phyloP scores from a whole-genome alignment of 2,797 vertebrate genomes.

The Myiothlypis coronata region DNA sequence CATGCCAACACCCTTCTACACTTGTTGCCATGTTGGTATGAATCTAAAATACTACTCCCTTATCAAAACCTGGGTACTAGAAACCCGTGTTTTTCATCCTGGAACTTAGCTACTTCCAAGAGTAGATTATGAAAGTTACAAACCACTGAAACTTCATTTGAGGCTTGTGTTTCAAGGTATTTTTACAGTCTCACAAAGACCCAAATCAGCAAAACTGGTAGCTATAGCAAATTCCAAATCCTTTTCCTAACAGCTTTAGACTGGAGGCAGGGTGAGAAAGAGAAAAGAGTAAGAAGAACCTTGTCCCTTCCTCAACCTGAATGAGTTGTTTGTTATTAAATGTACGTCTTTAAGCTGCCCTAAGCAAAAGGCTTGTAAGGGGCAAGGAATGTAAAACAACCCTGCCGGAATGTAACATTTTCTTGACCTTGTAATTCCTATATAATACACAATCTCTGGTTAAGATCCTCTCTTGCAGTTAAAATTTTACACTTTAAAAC shows the following conservation, averaged over 20 bases:
- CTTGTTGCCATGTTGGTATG: not conserved
- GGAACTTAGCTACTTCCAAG: not conserved
- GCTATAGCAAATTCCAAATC: not conserved
- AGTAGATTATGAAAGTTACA: not conserved
- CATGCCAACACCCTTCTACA: not conserved
- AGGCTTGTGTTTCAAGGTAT: not conserved
- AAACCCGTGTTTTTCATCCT: not conserved
- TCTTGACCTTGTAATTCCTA: conserved; percentile 59
- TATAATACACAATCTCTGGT: conserved; percentile 21
- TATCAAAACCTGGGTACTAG: not conserved
- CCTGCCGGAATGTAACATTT: conserved; percentile 69
- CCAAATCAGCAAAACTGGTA: not conserved
- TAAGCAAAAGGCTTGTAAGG: conserved; percentile 61
- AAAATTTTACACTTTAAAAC: conserved; percentile 15
- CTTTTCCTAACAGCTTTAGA: not conserved
- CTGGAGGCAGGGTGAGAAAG: not conserved
- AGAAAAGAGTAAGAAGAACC: not conserved
- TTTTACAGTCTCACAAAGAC: not conserved
- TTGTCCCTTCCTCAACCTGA: conserved; percentile 39
- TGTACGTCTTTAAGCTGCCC: conserved; percentile 60
- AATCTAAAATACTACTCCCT: not conserved
- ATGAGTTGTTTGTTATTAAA: conserved; percentile 58
- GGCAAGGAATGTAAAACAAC: conserved; percentile 63
- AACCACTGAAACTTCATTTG: not conserved
- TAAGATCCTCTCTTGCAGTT: not conserved